Base-by-base conservation (phyloP, 2,797 vertebrate species). In the Agapornis canus region DNA sequence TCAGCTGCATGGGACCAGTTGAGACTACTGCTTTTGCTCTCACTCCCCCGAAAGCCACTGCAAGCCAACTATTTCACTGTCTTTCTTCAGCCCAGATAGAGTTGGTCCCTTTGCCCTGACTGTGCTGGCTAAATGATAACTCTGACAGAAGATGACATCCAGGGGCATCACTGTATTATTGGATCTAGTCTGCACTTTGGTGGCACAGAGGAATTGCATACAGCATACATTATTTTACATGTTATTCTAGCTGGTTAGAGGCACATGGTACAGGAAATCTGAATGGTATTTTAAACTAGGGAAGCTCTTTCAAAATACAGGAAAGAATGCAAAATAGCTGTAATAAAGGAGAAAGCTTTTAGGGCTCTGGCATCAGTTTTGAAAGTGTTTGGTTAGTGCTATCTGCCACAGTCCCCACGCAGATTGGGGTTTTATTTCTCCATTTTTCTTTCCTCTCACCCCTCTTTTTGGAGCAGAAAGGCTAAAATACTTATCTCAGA, bases 321-420 rank as follows among this genome's bases (percentile, higher is more conserved):
- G 52, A 43, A 83, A 78, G 71, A 78, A 82, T 72, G 59, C 61
- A 81, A 87, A 94, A 84, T 56, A 88, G 31, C 54, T 85, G 57
- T 54, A 83, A 91, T 63, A 90, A 83, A 86, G 72, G 90, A 18
- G 40, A 66, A 94, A 88, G 70, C 19, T 90, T 90, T 95, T 69
- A 26, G 59, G 63, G 51, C 77, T 83, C 73, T 81, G 65, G 5
- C 61, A 54, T 45, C 73, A 79, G 88, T 49, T 79, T 86, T 79
- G 40, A 88, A 78, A 87, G 31, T 76, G 42, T 91, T 93, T 95
- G 79, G 65, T 86, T 86, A 90, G 35, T 6, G 5, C 81, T 64
- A 72, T 56, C 78, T 91, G 43, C 80, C 51, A 6, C 32, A 77
- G 27, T 35, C 35, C 37, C 0, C 3, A 47, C 43, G 39, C 4